Percentiles rank a stretch among this genome's conserved stretches.
phyloP scores from a whole-genome alignment of 2,797 vertebrate species.

The Steatocranus sp. region DNA sequence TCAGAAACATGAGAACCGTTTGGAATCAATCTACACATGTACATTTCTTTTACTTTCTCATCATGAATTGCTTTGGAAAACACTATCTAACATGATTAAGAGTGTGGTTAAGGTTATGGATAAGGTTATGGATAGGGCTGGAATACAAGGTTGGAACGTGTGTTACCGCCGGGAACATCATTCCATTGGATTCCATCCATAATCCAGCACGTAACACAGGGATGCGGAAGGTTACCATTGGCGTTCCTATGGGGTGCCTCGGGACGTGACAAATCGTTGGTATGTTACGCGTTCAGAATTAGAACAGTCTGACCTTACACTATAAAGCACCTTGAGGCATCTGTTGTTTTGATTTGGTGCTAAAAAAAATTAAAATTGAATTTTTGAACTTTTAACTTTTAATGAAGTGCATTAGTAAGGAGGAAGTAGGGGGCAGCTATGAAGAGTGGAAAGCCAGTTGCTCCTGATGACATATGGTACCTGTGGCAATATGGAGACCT shows the following conservation, averaged over 20 bases:
- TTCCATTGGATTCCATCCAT: not conserved
- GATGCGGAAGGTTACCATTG: not conserved
- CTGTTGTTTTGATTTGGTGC: not conserved
- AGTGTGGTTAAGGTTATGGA: not conserved
- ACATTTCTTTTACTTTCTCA: not conserved
- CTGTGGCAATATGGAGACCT: not conserved
- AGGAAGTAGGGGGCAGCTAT: not conserved
- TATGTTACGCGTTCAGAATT: not conserved
- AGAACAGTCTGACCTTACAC: not conserved
- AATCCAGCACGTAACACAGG: not conserved
- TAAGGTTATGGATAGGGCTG: not conserved
- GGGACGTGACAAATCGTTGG: not conserved
- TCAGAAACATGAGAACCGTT: not conserved
- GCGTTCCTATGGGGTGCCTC: too few relatives aligned
- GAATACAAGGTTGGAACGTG: accelerated
- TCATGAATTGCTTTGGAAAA: not conserved
- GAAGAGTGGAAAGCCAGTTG: not conserved
- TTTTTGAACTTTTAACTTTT: not conserved
- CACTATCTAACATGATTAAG: not conserved
- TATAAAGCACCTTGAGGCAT: not conserved
- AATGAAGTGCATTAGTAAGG: not conserved
- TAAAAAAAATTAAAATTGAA: not conserved
- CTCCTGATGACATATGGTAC: not conserved
- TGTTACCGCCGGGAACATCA: not conserved
- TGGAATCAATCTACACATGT: not conserved